A percentile compares a stretch with the other conserved stretches of the same genome.
Conservation (phyloP, 1,140 invertebrate genomes). For the Dendrolimus kikuchii region DNA sequence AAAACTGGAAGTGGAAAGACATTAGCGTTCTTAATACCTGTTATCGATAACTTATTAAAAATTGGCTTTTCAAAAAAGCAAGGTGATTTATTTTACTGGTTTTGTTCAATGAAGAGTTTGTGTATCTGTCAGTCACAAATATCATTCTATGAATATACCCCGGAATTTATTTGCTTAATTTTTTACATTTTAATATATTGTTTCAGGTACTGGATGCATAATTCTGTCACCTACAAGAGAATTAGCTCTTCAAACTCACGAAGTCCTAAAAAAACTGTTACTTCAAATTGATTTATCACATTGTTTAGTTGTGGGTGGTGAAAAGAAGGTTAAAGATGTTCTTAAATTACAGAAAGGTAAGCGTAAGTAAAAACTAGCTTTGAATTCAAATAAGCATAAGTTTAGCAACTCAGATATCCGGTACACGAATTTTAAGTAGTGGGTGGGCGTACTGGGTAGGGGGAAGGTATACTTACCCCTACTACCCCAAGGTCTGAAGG, state of each 20-base stretch:
- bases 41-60: slow-evolving; percentile 82
- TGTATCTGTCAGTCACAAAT: too few species aligned
- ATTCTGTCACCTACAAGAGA: slow-evolving; percentile 95
- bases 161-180: not conserved
- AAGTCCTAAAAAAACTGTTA: slow-evolving; percentile 87
- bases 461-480: too few species aligned
- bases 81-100: slow-evolving; percentile 72
- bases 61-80: slow-evolving; percentile 83
- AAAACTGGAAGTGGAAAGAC: slow-evolving; percentile 98
- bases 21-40: slow-evolving; percentile 92
- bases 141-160: too few species aligned
- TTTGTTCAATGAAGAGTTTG: too few species aligned
- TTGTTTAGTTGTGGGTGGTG: slow-evolving; percentile 90
- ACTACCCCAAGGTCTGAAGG: too few species aligned
- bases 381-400: too few species aligned
- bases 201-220: slow-evolving; percentile 82
- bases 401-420: too few species aligned
- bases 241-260: slow-evolving; percentile 93
- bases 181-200: not conserved
- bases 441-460: too few species aligned
- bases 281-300: slow-evolving; percentile 87
- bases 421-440: too few species aligned
- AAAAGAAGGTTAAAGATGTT: slow-evolving; percentile 83
- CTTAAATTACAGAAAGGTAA: slow-evolving; percentile 78
- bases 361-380: not conserved